Percentiles rank a stretch among this genome's conserved stretches.
phyloP scores from a whole-genome alignment of 2,797 vertebrate genomes.

The Trematomus bernacchii region DNA sequence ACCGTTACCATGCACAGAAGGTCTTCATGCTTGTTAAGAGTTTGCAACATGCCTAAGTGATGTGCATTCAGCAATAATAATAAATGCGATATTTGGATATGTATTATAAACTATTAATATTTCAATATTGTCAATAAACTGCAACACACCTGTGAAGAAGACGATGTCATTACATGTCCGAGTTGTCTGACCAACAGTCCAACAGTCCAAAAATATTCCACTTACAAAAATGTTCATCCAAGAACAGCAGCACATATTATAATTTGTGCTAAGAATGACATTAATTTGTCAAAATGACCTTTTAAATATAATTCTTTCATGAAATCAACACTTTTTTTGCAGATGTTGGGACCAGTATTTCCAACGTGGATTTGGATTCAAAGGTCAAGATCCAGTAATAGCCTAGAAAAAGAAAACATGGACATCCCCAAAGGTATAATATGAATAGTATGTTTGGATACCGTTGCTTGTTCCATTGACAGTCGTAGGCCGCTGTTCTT shows the following conservation, averaged over 20 bases:
- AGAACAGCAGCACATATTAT: too few species aligned
- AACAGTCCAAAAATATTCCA: too few species aligned
- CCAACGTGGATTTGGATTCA: background rate
- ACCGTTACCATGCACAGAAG: slow-evolving; percentile 5
- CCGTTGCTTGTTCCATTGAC: background rate
- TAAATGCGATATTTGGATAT: background rate
- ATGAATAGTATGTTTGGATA: background rate
- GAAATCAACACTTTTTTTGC: background rate
- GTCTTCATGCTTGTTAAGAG: background rate
- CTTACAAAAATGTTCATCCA: too few species aligned
- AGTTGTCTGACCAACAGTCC: too few species aligned
- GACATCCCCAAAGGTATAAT: background rate
- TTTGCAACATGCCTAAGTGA: background rate
- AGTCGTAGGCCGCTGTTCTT: background rate
- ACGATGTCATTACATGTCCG: too few species aligned
- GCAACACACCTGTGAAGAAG: too few species aligned
- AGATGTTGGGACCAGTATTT: background rate
- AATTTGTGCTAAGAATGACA: too few species aligned
- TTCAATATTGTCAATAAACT: background rate
- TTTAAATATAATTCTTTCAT: background rate
- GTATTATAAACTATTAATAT: background rate
- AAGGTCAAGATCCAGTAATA: background rate
- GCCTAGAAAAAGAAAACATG: background rate
- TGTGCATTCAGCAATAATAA: background rate
- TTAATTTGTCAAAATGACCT: background rate